Evolutionary conservation across 2,888 invertebrate species (phyloP), one percentile per base, ranked within the genome.

Genomic region (Eupithecia subumbrata): DNA sequence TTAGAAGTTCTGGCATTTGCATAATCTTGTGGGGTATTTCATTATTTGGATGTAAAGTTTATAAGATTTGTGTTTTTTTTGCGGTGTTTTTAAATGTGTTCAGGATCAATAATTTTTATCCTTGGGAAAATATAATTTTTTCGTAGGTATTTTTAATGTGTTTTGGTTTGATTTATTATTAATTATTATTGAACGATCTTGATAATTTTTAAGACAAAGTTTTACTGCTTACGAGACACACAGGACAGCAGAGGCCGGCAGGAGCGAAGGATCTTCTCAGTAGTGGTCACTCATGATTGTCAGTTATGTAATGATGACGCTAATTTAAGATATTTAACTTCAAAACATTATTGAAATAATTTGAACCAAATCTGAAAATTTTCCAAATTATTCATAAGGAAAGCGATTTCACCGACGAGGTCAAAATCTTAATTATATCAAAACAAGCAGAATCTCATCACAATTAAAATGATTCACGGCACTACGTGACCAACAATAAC

Each of bases 401-500:
- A 40, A 67, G 34, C 18, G 14, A n/a, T 18, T 67, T 67, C 40
- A 4, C n/a, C 9, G 25, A 60, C 43, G 63, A 75, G 64, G 45
- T 70, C 69, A 70, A 48, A 52, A 69, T 76, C 43, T 34, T 52
- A 71, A 67, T 67, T 56, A 9, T 63, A 76, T n/a, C 71, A 70
- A 75, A 73, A 74, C 69, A 76, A 76, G 64, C 64, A 64, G 68
- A 74, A 74, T 76, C 72, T 79, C 77, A 78, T 80, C 76, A 77
- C 60, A 70, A 76, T 77, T 74, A 79, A 73, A 79, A 78, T 80
- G 77, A 80, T 81, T 68, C 78, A 80, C 73, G 68, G 63, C 66
- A 82, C 81, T 81, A 85, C 79, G 84, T 83, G 84, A 81, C 80
- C 78, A 74, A 78, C 75, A 80, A 82, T 80, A 79, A 79, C 84